Percentiles rank a stretch among this genome's conserved stretches.
Conservation (phyloP, 2,888 invertebrate genomes). For the Drosophila yooni region DNA sequence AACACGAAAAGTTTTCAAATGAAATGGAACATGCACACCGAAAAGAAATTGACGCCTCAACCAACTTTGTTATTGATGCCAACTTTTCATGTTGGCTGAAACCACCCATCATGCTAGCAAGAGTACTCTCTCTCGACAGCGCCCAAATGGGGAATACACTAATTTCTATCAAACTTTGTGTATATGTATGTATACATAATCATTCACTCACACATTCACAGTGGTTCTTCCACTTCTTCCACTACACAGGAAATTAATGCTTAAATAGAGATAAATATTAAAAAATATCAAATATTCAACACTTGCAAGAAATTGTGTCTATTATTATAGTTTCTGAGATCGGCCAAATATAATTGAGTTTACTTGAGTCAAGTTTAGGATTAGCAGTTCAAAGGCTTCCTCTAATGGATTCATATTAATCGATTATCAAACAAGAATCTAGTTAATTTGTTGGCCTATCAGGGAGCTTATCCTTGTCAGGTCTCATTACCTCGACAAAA, state of each 20-base stretch:
- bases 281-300: background rate
- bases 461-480: slow-evolving; percentile 41
- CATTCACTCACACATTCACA: background rate
- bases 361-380: background rate
- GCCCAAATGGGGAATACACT: background rate
- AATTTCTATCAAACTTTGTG: background rate
- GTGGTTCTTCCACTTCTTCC: background rate
- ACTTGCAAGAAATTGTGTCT: background rate
- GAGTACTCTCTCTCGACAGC: background rate
- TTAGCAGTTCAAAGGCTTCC: background rate
- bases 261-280: background rate
- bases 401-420: background rate
- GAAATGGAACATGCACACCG: background rate
- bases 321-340: background rate
- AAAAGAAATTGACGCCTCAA: background rate
- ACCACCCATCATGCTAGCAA: background rate
- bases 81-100: background rate
- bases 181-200: background rate
- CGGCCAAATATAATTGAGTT: background rate
- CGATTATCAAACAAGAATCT: background rate
- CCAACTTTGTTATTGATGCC: background rate
- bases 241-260: background rate
- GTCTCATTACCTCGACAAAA: slow-evolving; percentile 33
- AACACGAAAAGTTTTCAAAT: background rate
- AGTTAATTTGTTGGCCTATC: slow-evolving; percentile 20